Evolutionary conservation across 2,888 invertebrate species (phyloP).

Genomic region (Acrocera orbiculus): DNA sequence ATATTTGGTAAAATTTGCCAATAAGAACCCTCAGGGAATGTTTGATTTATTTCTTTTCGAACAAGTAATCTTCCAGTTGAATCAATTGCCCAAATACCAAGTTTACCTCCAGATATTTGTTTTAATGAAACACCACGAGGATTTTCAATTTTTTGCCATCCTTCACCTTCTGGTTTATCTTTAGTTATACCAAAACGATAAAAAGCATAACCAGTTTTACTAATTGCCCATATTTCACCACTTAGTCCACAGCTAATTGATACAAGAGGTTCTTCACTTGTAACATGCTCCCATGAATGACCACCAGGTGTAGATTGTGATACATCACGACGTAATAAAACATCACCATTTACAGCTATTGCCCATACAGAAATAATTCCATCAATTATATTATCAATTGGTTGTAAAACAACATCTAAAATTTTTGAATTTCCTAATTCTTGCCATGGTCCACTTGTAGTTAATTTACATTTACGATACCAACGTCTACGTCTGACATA

Average conservation of each 20-base stretch:
- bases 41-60: constrained; percentile 54
- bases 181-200: constrained; percentile 57
- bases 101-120: constrained; percentile 52
- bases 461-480: constrained; percentile 65
- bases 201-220: constrained; percentile 66
- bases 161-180: constrained; percentile 46
- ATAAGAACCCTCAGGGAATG: constrained; percentile 65
- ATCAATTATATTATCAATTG: constrained; percentile 28
- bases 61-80: constrained; percentile 54
- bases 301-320: constrained; percentile 54
- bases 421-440: constrained; percentile 74
- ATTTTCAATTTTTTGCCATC: constrained; percentile 67
- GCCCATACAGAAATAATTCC: constrained; percentile 57
- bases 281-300: constrained; percentile 31
- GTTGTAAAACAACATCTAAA: constrained; percentile 59
- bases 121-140: constrained; percentile 49
- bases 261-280: constrained; percentile 60
- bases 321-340: constrained; percentile 63
- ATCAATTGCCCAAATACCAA: constrained; percentile 68
- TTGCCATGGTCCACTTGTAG: constrained; percentile 76
- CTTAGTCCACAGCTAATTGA: constrained; percentile 51
- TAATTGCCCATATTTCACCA: constrained; percentile 67
- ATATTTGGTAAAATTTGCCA: constrained; percentile 55
- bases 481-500: constrained; percentile 72
- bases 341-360: constrained; percentile 70